Conservation (phyloP, 1,140 invertebrate species). For the Glossosoma conforme region DNA sequence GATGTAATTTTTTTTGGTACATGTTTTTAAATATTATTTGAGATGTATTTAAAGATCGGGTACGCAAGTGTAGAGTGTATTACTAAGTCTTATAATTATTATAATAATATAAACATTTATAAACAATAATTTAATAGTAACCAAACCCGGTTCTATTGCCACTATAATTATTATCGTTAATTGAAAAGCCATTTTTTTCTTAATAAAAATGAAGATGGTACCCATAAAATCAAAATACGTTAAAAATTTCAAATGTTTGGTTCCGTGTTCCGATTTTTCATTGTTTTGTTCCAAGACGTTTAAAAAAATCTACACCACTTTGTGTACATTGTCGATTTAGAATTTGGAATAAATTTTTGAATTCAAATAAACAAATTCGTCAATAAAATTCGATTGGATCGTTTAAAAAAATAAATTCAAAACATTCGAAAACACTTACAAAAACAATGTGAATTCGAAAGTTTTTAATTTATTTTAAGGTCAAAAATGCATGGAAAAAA, state of each 20-base stretch:
- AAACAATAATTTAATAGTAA: constrained; percentile 30
- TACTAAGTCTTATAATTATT: constrained; percentile 21
- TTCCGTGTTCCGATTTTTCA: constrained; percentile 10
- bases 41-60: constrained; percentile 4
- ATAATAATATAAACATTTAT: constrained; percentile 27
- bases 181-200: constrained; percentile 21
- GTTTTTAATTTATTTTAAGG: too few relatives aligned
- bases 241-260: constrained; percentile 26
- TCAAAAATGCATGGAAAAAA: too few relatives aligned
- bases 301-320: too few relatives aligned
- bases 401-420: too few relatives aligned
- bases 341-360: too few relatives aligned
- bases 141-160: constrained; percentile 32
- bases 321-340: too few relatives aligned
- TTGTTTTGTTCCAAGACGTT: constrained; percentile 3
- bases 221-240: constrained; percentile 29
- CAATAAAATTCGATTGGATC: too few relatives aligned
- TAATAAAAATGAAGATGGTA: constrained; percentile 30
- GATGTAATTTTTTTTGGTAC: too few relatives aligned
- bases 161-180: constrained; percentile 25
- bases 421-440: too few relatives aligned
- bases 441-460: too few relatives aligned
- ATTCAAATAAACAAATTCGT: too few relatives aligned
- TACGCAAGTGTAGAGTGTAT: constrained; percentile 14
- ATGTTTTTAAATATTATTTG: too few relatives aligned